A percentile compares a stretch with the other conserved stretches of the same genome.
phyloP scores from a whole-genome alignment of 2,888 invertebrate genomes.

The Lithophane leautieri region DNA sequence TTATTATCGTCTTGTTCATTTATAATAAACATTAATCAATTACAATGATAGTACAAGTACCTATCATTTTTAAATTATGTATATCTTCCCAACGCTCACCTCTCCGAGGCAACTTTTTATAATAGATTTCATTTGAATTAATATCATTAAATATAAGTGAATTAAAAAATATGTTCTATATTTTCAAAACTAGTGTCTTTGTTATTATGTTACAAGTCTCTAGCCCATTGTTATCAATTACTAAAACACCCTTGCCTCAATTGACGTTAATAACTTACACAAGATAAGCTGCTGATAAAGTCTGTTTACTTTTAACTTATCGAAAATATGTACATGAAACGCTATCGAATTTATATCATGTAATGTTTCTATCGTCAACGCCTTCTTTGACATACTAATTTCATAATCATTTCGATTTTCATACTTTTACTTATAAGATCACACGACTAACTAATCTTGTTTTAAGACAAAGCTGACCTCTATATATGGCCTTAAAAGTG shows the following conservation, averaged over 20 bases:
- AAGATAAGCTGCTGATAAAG: slow-evolving; percentile 55
- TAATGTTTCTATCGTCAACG: slow-evolving; percentile 7
- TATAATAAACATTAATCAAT: not conserved
- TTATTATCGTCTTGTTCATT: not conserved
- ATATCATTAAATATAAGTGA: too few species aligned
- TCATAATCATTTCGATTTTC: too few species aligned
- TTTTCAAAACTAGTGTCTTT: slow-evolving; percentile 3
- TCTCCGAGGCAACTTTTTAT: not conserved
- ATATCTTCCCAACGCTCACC: rapidly evolving
- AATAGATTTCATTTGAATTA: not conserved
- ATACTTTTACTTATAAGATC: not conserved
- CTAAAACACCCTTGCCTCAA: slow-evolving; percentile 44
- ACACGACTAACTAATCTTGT: slow-evolving; percentile 19
- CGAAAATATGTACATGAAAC: slow-evolving; percentile 16
- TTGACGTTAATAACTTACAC: slow-evolving; percentile 44
- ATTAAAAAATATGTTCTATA: not conserved
- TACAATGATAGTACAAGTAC: not conserved
- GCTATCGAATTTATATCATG: slow-evolving; percentile 22
- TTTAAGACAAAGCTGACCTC: slow-evolving; percentile 60
- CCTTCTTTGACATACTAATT: not conserved
- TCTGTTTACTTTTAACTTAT: slow-evolving; percentile 44
- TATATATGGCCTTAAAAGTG: slow-evolving; percentile 50
- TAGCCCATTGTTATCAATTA: slow-evolving; percentile 46
- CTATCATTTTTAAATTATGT: not conserved
- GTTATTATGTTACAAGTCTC: slow-evolving; percentile 8